Conservation (phyloP, 2,113 vertebrate species). For the Sialia sialis region DNA sequence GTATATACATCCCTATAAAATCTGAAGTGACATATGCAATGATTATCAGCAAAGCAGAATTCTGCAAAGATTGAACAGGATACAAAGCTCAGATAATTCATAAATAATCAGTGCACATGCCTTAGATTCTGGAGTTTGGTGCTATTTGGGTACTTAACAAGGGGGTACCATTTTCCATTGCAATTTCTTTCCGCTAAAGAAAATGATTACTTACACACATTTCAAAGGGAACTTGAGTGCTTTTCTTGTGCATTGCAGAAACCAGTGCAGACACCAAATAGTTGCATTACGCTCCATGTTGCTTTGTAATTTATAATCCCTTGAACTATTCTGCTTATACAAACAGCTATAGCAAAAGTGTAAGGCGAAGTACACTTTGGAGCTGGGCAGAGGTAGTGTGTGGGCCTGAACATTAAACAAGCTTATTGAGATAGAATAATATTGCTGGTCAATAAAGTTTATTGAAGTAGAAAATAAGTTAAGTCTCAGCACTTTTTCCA, state of each 20-base stretch:
- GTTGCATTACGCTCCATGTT: background rate
- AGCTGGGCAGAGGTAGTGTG: constrained; percentile 1
- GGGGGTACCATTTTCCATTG: background rate
- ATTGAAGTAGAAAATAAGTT: constrained; percentile 63
- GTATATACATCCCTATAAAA: background rate
- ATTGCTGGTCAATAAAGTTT: constrained; percentile 30
- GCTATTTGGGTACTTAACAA: background rate
- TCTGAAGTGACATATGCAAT: background rate
- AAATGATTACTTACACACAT: background rate
- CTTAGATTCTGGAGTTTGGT: background rate
- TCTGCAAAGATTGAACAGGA: background rate
- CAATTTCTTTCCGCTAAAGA: background rate
- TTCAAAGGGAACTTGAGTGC: background rate
- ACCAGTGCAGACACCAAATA: background rate
- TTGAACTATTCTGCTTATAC: background rate
- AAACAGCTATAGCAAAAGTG: background rate
- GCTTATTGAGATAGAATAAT: background rate
- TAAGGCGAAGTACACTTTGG: background rate
- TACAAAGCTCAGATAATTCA: background rate
- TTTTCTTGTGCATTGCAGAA: constrained; percentile 12
- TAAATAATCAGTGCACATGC: background rate
- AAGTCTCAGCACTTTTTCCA: background rate
- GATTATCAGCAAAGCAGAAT: background rate
- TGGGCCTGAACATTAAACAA: constrained; percentile 25
- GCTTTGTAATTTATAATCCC: constrained; percentile 3